Evolutionary conservation across 2,797 vertebrate species (phyloP).

Genomic region (Sebastes diaconus): DNA sequence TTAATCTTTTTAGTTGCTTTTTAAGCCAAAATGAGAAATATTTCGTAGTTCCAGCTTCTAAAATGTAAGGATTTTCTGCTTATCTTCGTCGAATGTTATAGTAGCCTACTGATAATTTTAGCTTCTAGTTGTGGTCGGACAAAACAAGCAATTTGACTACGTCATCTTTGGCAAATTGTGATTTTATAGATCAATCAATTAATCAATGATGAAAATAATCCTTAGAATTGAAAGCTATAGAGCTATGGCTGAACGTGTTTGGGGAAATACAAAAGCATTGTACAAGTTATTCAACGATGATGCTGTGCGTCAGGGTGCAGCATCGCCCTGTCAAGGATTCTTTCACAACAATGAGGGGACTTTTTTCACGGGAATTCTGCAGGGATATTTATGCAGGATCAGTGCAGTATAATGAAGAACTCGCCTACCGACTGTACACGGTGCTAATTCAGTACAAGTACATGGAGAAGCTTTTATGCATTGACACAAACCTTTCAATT

Average conservation of each 20-base stretch:
- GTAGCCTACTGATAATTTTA: not conserved
- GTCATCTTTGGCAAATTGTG: not conserved
- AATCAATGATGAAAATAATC: not conserved
- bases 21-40: not conserved
- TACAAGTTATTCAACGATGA: not conserved
- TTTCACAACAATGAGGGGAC: too few species aligned
- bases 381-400: not conserved
- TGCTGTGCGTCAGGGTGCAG: too few species aligned
- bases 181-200: too few species aligned
- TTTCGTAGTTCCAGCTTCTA: not conserved
- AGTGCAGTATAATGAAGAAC: not conserved
- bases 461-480: not conserved
- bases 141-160: not conserved
- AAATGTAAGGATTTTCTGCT: not conserved
- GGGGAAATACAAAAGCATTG: too few species aligned
- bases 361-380: not conserved
- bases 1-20: not conserved
- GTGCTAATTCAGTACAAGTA: not conserved
- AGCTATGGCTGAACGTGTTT: not conserved
- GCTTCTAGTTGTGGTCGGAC: not conserved
- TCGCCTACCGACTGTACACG: not conserved
- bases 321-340: too few species aligned
- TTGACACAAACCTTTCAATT: slow-evolving; percentile 14
- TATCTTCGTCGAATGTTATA: not conserved
- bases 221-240: not conserved